Conservation (phyloP, 2,797 vertebrate species). For the Heterohyrax brucei region DNA sequence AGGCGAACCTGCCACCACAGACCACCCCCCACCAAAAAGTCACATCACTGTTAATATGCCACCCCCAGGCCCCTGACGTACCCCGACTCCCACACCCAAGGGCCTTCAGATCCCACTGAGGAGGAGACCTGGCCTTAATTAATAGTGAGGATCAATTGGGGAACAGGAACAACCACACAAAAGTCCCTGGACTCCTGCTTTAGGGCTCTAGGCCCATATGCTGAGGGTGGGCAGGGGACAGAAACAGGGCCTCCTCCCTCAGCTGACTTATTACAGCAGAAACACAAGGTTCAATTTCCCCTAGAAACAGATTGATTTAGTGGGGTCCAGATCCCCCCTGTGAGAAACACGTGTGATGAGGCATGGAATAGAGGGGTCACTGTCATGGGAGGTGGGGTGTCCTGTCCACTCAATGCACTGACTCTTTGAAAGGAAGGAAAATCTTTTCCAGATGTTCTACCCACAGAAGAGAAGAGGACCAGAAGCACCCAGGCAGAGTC, state of each 20-base stretch:
- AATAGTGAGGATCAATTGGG: neutral
- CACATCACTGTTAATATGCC: accelerated
- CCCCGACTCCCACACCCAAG: neutral
- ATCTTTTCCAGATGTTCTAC: neutral
- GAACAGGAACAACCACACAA: neutral
- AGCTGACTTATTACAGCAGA: neutral
- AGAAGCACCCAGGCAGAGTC: neutral
- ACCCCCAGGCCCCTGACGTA: neutral
- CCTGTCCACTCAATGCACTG: neutral
- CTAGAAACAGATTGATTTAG: neutral
- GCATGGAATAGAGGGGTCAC: neutral
- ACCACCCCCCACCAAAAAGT: neutral
- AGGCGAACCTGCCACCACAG: constrained; percentile 94
- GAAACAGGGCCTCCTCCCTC: neutral
- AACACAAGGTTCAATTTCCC: neutral
- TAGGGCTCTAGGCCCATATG: neutral
- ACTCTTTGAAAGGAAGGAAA: neutral
- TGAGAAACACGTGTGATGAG: neutral
- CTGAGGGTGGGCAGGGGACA: neutral
- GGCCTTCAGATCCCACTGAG: neutral
- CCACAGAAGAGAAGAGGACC: neutral
- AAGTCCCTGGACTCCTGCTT: neutral
- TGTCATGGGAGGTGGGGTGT: neutral
- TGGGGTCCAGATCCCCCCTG: neutral
- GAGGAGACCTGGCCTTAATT: neutral